Evolutionary conservation across 2,797 vertebrate genomes (phyloP), one percentile per base, ranked within the genome.

Genomic region (Notamacropus eugenii): DNA sequence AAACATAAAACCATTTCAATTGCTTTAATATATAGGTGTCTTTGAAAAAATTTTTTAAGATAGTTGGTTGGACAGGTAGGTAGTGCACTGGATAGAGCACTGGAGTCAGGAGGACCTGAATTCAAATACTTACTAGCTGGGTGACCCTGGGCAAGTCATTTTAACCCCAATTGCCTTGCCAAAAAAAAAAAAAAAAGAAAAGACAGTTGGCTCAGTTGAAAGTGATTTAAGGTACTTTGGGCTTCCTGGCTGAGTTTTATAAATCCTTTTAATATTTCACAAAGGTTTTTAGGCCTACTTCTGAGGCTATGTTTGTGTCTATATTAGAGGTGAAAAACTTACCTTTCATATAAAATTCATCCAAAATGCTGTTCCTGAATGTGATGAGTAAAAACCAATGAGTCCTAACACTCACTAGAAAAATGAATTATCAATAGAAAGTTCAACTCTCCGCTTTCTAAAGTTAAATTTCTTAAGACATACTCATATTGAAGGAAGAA

Each of bases 371-470:
- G 74, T 87, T 46, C 11, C 40, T 87, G 9, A 87, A 87, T 50
- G 40, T 46, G 74, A 82, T 82, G 27, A 82, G 22, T 40, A 82
- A 82, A 82, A 82, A 46, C 22, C 27, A 82, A 82, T 46, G 74
- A 46, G 22, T 82, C 74, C 16, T 74, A 46, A 82, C 5, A 74
- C 40, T 13, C 16, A 92, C 31, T 55, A 94, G 24, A 90, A 29
- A 93, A 95, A 54, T 96, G 91, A 96, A 95, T 96, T 97, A 59
- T 95, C 67, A 94, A 95, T 52, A 95, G 92, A 97, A 96, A 94
- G 22, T 92, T 90, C 50, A 54, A 24, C 57, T 94, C 94, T 92
- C 91, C 95, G 40, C 95, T 96, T 82, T 90, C 57, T 74, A 62
- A 92, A 92, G 92, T 93, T 94, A 95, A 97, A 96, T 91, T n/a